A percentile compares a stretch with the other conserved stretches of the same genome.
Evolutionary conservation across 2,888 invertebrate genomes (phyloP).

Genomic region (Beris chalybata): DNA sequence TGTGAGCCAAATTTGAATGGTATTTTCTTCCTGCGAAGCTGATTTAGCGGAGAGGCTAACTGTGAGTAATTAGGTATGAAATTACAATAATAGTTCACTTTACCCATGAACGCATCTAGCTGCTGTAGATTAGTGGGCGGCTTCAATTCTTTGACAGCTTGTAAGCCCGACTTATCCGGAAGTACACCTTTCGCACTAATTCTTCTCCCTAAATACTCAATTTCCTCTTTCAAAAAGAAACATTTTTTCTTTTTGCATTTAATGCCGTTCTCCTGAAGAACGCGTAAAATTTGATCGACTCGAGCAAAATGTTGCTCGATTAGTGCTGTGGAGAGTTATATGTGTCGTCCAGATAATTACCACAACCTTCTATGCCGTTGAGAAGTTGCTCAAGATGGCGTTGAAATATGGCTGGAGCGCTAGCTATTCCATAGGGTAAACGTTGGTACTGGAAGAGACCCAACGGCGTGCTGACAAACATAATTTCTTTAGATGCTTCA

Average conservation of each 20-base stretch:
- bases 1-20: too few species aligned
- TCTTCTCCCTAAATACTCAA: slow-evolving; percentile 41
- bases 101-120: slow-evolving; percentile 35
- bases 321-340: background rate
- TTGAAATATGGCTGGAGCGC: slow-evolving; percentile 38
- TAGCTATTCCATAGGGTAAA: slow-evolving; percentile 39
- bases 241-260: slow-evolving; percentile 42
- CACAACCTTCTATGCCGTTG: background rate
- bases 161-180: too few species aligned
- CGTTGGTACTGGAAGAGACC: slow-evolving; percentile 41
- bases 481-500: slow-evolving; percentile 30
- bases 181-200: too few species aligned
- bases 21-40: too few species aligned
- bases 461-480: slow-evolving; percentile 36
- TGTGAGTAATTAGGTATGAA: slow-evolving; percentile 35
- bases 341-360: slow-evolving; percentile 19
- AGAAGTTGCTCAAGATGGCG: slow-evolving; percentile 38
- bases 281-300: slow-evolving; percentile 2
- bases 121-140: slow-evolving; percentile 5
- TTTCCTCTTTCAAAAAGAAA: slow-evolving; percentile 40
- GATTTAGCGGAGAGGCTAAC: too few species aligned
- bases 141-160: too few species aligned
- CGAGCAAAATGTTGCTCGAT: background rate
- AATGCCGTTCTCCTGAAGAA: slow-evolving; percentile 37
- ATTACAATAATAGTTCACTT: slow-evolving; percentile 40